phyloP scores from a whole-genome alignment of 2,113 vertebrate genomes.

The Proteles cristata region DNA sequence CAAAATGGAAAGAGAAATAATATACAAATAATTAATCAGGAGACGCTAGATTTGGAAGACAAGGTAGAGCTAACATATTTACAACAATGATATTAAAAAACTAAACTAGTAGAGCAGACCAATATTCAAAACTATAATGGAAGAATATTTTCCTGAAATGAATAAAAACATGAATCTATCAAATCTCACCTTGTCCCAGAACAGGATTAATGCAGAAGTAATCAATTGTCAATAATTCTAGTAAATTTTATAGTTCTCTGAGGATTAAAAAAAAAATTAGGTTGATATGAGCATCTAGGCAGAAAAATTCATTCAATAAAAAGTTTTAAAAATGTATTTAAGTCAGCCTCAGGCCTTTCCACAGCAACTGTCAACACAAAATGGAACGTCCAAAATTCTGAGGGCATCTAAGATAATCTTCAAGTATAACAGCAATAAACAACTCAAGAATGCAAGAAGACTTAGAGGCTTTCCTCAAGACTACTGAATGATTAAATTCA shows the following conservation, averaged over 20 bases:
- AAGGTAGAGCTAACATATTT: not conserved
- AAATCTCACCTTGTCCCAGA: not conserved
- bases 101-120: not conserved
- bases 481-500: not conserved
- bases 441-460: not conserved
- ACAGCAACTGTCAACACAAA: not conserved
- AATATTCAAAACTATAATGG: not conserved
- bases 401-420: not conserved
- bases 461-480: not conserved
- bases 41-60: not conserved
- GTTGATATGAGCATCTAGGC: not conserved
- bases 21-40: not conserved
- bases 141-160: not conserved
- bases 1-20: not conserved
- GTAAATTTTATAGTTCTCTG: not conserved
- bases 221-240: not conserved
- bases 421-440: constrained; percentile 16
- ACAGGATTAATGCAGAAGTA: not conserved
- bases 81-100: not conserved
- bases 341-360: not conserved
- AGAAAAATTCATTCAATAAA: not conserved
- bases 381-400: not conserved
- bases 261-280: not conserved
- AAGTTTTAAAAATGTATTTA: not conserved
- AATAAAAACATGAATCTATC: constrained; percentile 12